A percentile compares a stretch with the other conserved stretches of the same genome.
Conservation (phyloP, 1,140 invertebrate genomes). For the Hesperophylax magnus region DNA sequence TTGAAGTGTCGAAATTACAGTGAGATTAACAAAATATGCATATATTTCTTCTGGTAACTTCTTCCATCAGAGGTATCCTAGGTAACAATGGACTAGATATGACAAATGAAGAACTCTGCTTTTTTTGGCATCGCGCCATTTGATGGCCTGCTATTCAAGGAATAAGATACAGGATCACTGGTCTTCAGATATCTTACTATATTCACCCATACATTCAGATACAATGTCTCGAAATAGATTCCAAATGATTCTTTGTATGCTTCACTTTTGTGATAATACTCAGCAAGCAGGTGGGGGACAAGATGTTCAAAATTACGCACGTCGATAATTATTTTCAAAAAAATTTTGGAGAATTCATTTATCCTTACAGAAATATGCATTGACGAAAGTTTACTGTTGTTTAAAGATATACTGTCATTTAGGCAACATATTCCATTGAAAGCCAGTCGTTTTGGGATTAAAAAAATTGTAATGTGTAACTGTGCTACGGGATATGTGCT, state of each 20-base stretch:
- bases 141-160: constrained; percentile 9
- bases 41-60: no score
- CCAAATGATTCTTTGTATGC: not conserved
- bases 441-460: constrained; percentile 56
- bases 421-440: constrained; percentile 59
- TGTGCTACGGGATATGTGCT: constrained; percentile 61
- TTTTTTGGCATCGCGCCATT: not conserved
- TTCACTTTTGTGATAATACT: not conserved
- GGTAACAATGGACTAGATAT: constrained; percentile 24
- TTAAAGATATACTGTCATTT: constrained; percentile 58
- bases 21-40: no score
- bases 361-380: constrained; percentile 53
- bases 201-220: not conserved
- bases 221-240: not conserved
- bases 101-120: not conserved
- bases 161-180: not conserved
- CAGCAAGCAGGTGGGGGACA: not conserved
- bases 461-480: constrained; percentile 58
- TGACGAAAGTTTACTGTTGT: constrained; percentile 59
- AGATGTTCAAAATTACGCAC: not conserved
- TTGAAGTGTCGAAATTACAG: no score
- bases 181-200: not conserved
- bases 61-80: no score
- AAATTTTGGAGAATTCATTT: constrained; percentile 21
- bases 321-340: not conserved